Conservation (phyloP, 2,113 vertebrate species). For the Rousettus leschenaultii region DNA sequence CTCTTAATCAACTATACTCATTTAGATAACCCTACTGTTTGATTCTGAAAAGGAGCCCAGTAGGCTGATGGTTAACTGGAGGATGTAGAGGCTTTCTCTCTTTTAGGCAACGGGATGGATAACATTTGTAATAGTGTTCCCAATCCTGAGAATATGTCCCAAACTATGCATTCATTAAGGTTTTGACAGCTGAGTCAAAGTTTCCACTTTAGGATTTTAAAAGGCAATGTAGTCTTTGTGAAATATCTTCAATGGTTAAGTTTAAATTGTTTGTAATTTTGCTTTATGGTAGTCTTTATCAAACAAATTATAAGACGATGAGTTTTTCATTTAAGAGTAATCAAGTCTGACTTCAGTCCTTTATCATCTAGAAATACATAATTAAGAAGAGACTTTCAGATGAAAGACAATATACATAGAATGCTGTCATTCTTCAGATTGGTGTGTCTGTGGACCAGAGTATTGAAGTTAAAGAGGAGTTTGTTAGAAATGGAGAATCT, state of each 20-base stretch:
- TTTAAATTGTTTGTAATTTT: conserved; percentile 13
- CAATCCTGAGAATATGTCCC: background rate
- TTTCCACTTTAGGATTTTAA: background rate
- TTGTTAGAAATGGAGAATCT: background rate
- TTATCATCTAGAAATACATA: background rate
- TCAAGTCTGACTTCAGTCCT: background rate
- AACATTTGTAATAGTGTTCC: background rate
- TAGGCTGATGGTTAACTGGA: background rate
- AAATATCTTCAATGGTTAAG: background rate
- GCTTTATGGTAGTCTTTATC: background rate
- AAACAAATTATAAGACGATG: background rate
- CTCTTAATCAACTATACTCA: background rate
- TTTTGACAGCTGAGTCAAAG: conserved; percentile 4
- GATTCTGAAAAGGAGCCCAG: background rate
- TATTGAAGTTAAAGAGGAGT: background rate
- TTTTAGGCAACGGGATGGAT: background rate
- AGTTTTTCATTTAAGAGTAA: background rate
- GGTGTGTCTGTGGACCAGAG: background rate
- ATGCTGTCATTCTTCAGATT: background rate
- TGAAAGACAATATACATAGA: background rate
- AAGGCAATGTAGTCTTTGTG: background rate
- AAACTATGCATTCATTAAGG: background rate
- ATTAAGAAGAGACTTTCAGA: background rate
- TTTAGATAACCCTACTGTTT: background rate
- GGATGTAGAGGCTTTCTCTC: background rate